Base-by-base conservation (phyloP, 1,140 invertebrate species). In the Lordiphosa stackelbergi region DNA sequence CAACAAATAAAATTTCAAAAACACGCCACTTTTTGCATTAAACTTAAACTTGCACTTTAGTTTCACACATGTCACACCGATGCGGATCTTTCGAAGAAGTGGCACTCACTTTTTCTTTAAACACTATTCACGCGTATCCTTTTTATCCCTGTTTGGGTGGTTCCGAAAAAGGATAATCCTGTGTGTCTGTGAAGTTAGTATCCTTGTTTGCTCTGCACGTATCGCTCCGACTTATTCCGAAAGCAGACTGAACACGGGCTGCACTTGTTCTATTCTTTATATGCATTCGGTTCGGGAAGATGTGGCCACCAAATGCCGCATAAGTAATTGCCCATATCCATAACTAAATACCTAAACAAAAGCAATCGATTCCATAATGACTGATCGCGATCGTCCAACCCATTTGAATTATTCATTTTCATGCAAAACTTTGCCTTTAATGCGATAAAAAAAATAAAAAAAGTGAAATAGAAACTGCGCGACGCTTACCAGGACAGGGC, bases 241-340 rank as follows among this genome's bases (percentile, higher is more conserved):
- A 66, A 47, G 56, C 63, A 70, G 60, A 83, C 77, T 83, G 77
- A 83, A 83, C 73, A 71, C 66, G 69, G 36, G 54, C 57, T 66
- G 69, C 43, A 60, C 24, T 47, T 13, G 34, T 12, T 35, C 19
- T 35, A 65, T 54, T 73, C 60, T 59, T 83, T 83, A 64, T 83
- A 83, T 77, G 59, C 42, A 63, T 38, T 66, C 42, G 43, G 36
- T 47, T 43, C 2, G 55, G 13, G 51, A 43, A 42, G 22, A 6
- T 36, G 47, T 61, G 56, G 53, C 49, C 49, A 60, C 28, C 52
- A 7, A 51, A 75, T 19, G 31, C 6, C 52, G 78, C 64, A 83
- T 83, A 73, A 53, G 19, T 19, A 19, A 19, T 19, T 19, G 19
- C 19, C 19, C 19, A 19, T 19, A 19, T 19, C 19, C 19, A 19